Evolutionary conservation across 2,797 vertebrate genomes (phyloP).

Genomic region (Crocodylus rhombifer): DNA sequence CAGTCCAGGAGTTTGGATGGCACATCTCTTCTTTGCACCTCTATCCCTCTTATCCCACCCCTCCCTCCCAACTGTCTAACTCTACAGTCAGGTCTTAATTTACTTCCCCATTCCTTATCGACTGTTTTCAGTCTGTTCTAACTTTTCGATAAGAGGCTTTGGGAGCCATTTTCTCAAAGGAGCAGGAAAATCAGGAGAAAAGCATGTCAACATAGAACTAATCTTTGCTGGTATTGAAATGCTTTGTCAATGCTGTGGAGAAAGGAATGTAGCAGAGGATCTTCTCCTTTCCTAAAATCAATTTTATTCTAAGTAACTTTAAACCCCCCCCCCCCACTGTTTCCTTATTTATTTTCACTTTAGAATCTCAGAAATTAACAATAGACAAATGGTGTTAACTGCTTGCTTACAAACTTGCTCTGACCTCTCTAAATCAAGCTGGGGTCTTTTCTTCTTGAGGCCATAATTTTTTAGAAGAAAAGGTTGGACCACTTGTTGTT

Average conservation of each 20-base stretch:
- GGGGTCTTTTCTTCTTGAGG: neutral
- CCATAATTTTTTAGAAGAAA: neutral
- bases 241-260: neutral
- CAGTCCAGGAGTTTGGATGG: slow-evolving; percentile 17
- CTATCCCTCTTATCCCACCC: neutral
- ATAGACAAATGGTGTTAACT: neutral
- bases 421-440: neutral
- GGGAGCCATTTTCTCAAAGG: neutral
- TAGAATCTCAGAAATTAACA: neutral
- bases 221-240: neutral
- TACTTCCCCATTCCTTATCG: neutral
- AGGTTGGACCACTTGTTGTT: neutral
- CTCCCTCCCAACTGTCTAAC: neutral
- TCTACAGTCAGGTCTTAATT: neutral
- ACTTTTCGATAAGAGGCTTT: neutral
- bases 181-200: neutral
- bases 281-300: neutral
- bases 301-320: neutral
- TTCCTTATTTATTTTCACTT: neutral
- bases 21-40: neutral
- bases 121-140: neutral
- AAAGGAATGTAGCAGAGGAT: neutral
- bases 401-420: neutral
- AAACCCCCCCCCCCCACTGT: neutral
- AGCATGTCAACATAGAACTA: neutral